Evolutionary conservation across 92 coral and sea anemone species (phyloP), one percentile per base, ranked within the genome.

Genomic region (Diadumene lineata): DNA sequence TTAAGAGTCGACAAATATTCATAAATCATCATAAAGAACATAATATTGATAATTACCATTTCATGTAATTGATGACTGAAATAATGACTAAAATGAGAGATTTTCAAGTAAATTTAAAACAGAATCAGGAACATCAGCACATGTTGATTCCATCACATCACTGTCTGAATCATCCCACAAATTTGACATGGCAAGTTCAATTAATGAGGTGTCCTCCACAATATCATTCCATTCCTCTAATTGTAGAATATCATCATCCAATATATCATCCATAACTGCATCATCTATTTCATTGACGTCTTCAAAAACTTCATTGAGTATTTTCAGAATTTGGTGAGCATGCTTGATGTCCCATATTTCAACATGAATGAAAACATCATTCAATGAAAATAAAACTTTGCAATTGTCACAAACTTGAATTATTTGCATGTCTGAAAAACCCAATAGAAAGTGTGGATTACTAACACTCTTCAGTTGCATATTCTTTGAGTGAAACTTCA

Each of bases 261-360:
- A 19, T 28, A 22, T 33, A 16, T 66, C 72, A 22, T 31, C 21
- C 2, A 38, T 38, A 27, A 26, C 21, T 33, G 1, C 55, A 66
- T 56, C 77, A 70, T 56, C 74, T 15, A 76, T 43, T 19, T 77
- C 81, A 53, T 53, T 23, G 19, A 21, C 43, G 29, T 83, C 83
- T 13, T 74, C 82, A 69, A 15, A 79, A 38, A 61, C 72, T 16
- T 70, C 62, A 44, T 69, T 79, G 1, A 79, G 6, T 23, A 79
- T 19, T 19, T 70, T 65, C 33, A 64, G 46, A 34, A 79, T 81
- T 34, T 81, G 72, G 66, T 15, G 58, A 18, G 82, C 90, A 85
- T 85, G 86, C 8, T 69, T 68, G 28, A 75, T 7, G 62, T 81
- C 69, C 90, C 86, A 85, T 23, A 72, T 85, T 23, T 86, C 90